A percentile compares a stretch with the other conserved stretches of the same genome.
These are phyloP conservation scores for Maniola hyperantus DNA, from an alignment of 2,888 invertebrate genomes.

Conservation along the genomic window DNA sequence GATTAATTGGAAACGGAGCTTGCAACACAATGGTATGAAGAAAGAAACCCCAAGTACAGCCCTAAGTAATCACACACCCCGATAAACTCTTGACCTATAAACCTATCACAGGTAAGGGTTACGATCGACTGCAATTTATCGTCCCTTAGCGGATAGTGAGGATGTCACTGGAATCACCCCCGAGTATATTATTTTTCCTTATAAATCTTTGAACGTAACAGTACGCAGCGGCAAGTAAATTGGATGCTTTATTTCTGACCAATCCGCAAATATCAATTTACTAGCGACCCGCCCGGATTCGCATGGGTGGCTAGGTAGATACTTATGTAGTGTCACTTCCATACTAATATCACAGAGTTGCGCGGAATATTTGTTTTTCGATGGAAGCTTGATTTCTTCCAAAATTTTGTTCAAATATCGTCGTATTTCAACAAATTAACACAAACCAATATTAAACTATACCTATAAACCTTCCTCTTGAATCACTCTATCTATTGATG, in stretches of 20 bases:
- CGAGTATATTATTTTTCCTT: slow-evolving; percentile 65
- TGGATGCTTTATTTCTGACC: slow-evolving; percentile 11
- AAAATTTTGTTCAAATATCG: too few species aligned
- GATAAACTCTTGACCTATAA: slow-evolving; percentile 51
- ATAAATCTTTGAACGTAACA: slow-evolving; percentile 33
- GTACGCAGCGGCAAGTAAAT: not conserved
- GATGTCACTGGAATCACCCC: slow-evolving; percentile 67
- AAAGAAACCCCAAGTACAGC: slow-evolving; percentile 10
- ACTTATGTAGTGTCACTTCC: too few species aligned
- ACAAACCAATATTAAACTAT: too few species aligned
- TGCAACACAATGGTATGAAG: slow-evolving; percentile 1
- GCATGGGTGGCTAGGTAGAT: too few species aligned
- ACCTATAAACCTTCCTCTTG: too few species aligned
- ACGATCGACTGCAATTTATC: slow-evolving; percentile 67
- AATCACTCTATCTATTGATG: too few species aligned
- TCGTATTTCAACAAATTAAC: too few species aligned
- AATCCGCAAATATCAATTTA: not conserved
- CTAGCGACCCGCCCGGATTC: too few species aligned
- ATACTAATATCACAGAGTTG: too few species aligned
- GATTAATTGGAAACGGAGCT: slow-evolving; percentile 10
- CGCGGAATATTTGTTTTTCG: too few species aligned
- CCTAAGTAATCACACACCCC: slow-evolving; percentile 35
- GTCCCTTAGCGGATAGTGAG: slow-evolving; percentile 60
- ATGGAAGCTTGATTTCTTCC: too few species aligned
- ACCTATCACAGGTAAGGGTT: slow-evolving; percentile 62